Base-by-base conservation (phyloP, 1,140 invertebrate genomes). In the Solenopsis invicta region DNA sequence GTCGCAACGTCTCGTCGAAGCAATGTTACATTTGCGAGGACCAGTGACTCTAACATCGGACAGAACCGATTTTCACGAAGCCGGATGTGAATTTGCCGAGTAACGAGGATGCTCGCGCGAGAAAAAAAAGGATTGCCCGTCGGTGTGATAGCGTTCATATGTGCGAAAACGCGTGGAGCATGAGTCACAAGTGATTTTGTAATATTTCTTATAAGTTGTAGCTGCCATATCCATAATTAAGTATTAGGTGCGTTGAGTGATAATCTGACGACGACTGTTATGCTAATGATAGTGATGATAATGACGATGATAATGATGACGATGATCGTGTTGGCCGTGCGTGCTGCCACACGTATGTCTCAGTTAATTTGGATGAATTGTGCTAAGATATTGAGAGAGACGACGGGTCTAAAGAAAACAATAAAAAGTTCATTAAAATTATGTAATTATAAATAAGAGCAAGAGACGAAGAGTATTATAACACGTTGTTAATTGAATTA, bases 401-500 rank as follows among this genome's bases (percentile, higher is more conserved):
- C 91, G 93, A 94, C 92, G 93, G 94, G 94, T 95, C 94, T 95
- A 95, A 95, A 94, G 91, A 93, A 94, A 95, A 94, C 93, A 95
- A 95, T 94, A 95, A 94, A 92, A 93, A 54, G 91, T 95, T 95
- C 94, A 95, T 94, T 95, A 95, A 93, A 93, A 94, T 95, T 94
- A 94, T 95, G 93, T 95, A 94, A 94, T 95, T 94, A 95, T 94
- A 94, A 95, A 95, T 94, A 94, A 94, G 93, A 94, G 92, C 92
- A 95, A 94, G 90, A 94, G 92, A 94, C 93, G 94, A 95, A 95
- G 94, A 95, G 91, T 95, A 95, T 95, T 95, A 95, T 95, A 95
- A 95, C 93, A 95, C 93, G 94, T 95, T 95, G 95, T 95, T 95
- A 95, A 95, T 95, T 95, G 93, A 95, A 95, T 95, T 95, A 95